Conservation (phyloP, 2,888 invertebrate genomes). For the Polydrusus cervinus region DNA sequence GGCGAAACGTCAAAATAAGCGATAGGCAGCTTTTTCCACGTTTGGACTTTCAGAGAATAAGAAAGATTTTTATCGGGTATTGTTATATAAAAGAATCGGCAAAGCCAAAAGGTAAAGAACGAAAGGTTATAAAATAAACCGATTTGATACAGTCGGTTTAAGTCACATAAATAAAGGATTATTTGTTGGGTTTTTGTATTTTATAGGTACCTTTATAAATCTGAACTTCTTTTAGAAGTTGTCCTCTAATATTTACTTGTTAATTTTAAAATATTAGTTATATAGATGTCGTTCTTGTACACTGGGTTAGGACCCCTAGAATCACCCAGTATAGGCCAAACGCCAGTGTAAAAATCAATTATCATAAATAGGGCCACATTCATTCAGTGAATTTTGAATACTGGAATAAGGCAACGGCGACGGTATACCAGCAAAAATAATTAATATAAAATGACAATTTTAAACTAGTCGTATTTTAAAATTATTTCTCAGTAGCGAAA, state of each 20-base stretch:
- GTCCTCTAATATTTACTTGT: not conserved
- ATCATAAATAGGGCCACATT: too few species aligned
- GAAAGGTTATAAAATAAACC: constrained; percentile 32
- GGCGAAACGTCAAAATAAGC: constrained; percentile 50
- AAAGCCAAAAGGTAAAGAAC: constrained; percentile 24
- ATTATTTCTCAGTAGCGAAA: too few species aligned
- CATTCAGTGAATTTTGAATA: too few species aligned
- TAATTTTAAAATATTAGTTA: not conserved
- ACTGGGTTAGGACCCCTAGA: too few species aligned
- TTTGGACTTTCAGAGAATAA: constrained; percentile 42
- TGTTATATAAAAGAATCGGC: constrained; percentile 47
- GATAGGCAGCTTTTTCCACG: constrained; percentile 44
- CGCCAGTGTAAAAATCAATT: too few species aligned
- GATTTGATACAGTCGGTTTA: constrained; percentile 41
- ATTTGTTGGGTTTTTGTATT: not conserved
- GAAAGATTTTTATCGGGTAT: constrained; percentile 43
- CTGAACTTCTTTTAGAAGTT: not conserved
- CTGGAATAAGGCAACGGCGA: too few species aligned
- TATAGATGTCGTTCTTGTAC: not conserved
- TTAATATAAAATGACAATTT: too few species aligned
- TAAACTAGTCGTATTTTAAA: too few species aligned
- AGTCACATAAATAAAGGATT: constrained; percentile 41
- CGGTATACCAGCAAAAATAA: too few species aligned
- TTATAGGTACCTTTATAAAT: not conserved
- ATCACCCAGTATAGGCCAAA: too few species aligned